Conservation (phyloP, 2,797 vertebrate species). For the Mareca strepera region DNA sequence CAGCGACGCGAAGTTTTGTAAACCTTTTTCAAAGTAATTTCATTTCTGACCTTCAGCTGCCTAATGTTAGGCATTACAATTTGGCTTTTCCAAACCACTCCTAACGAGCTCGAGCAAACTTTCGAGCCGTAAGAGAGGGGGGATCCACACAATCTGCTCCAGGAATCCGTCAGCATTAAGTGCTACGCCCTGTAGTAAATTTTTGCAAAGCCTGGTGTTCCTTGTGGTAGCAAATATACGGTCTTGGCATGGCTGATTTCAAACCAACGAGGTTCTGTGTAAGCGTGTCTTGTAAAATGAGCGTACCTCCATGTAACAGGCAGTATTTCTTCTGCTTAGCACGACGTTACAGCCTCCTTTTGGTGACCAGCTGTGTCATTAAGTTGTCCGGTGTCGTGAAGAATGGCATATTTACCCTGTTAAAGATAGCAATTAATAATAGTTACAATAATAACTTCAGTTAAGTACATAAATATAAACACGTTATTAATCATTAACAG, state of each 20-base stretch:
- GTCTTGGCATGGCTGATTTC: neutral
- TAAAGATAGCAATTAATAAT: neutral
- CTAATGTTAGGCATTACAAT: neutral
- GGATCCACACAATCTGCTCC: neutral
- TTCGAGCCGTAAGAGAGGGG: neutral
- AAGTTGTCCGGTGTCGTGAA: neutral
- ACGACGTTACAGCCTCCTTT: neutral
- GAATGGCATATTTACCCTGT: neutral
- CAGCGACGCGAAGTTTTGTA: neutral
- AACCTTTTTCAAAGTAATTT: neutral
- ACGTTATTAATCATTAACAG: neutral
- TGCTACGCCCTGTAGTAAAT: rapidly evolving
- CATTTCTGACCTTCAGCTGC: neutral
- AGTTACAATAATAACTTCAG: neutral
- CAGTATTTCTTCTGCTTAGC: neutral
- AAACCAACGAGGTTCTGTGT: neutral
- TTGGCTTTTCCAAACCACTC: neutral
- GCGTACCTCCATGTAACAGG: neutral
- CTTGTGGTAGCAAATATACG: neutral
- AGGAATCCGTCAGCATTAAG: neutral
- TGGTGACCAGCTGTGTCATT: neutral
- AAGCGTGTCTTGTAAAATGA: neutral
- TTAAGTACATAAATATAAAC: neutral
- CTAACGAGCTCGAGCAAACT: neutral
- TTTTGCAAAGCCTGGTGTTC: neutral